Percentiles rank a stretch among this genome's conserved stretches.
These are phyloP conservation scores for Melanitta fusca DNA, from an alignment of 2,797 vertebrate species.

Conservation along the genomic window DNA sequence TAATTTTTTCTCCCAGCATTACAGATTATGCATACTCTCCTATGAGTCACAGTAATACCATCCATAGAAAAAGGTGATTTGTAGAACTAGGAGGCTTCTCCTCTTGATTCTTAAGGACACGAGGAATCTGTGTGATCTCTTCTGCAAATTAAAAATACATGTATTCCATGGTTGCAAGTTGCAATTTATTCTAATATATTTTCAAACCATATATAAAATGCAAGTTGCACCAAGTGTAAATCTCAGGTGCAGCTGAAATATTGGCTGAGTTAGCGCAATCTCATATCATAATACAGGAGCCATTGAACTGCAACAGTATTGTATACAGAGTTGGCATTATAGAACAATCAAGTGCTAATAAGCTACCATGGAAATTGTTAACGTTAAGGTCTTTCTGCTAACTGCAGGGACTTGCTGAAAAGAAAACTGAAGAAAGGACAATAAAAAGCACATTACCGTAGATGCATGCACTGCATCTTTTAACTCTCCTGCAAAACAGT, in stretches of 20 bases:
- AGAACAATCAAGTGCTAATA: background rate
- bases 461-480: background rate
- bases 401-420: background rate
- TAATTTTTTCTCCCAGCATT: background rate
- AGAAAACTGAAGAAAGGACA: background rate
- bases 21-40: background rate
- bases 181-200: background rate
- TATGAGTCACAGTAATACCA: background rate
- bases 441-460: fast-evolving
- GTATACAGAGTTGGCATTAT: background rate
- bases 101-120: background rate
- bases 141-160: background rate
- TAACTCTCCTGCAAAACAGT: background rate
- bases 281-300: fast-evolving
- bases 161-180: background rate
- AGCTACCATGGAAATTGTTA: background rate
- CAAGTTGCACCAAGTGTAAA: background rate
- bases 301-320: background rate
- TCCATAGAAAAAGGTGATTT: background rate
- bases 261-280: background rate
- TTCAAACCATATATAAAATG: background rate
- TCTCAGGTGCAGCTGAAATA: background rate
- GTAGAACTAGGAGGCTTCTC: background rate
- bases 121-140: background rate
- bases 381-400: background rate